Evolutionary conservation across 2,888 invertebrate species (phyloP), one percentile per base, ranked within the genome.

Genomic region (Pandemis cinnamomeana): DNA sequence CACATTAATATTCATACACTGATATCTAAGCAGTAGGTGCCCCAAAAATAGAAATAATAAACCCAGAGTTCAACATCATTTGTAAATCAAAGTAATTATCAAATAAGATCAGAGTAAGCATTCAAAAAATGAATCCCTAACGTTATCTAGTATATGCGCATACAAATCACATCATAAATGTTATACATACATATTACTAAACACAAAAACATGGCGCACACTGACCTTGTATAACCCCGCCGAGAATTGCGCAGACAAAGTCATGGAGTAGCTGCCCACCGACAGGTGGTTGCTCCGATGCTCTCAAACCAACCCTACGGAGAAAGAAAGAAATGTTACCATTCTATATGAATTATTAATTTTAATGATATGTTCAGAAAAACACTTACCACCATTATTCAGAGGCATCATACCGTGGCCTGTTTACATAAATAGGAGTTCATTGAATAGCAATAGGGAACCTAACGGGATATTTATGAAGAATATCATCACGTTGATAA

Each of bases 151-250:
- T 10, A 27, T 55, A 27, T 55, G 13, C 36, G 41, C 36, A 7
- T 41, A 42, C 36, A 41, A 42, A 42, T 36, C 27, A 36, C 61
- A 61, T 42, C 42, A 61, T 42, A 61, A 3, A 27, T 58, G 27
- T 11, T 11, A 20, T 58, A 0, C 27, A 10, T 58, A 58, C 11
- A 4, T 27, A 58, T 27, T 15, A 8, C 7, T 13, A 15, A 53
- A n/a, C 10, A 27, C 3, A 8, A 41, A 13, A 51, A 27, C 20
- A 42, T 46, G 44, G 53, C 15, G 53, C 36, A 53, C 73, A 74
- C 74, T 74, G 71, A 74, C 74, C 74, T 74, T 74, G 66, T 27
- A 71, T 55, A 67, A 67, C 60, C 46, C 66, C 61, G 71, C 27
- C 42, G 74, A 51, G 66, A 27, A 71, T 62, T 55, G 71, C 53